Percentiles rank a stretch among this genome's conserved stretches.
Conservation (phyloP, 2,797 vertebrate genomes). For the Halcyon chelicuti region DNA sequence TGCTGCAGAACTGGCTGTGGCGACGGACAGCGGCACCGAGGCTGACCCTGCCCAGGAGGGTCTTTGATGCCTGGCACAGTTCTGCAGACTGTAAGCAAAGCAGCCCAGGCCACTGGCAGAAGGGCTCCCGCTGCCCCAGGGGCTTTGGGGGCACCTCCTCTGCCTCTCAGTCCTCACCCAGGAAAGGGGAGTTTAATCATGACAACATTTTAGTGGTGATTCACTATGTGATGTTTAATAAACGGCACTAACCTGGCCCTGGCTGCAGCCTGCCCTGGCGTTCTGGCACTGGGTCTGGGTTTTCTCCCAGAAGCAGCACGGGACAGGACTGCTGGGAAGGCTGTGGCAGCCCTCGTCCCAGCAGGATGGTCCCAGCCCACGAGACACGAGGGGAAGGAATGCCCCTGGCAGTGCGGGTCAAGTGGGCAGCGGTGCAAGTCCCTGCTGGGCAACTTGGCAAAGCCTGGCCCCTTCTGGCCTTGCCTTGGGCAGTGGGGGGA, state of each 20-base stretch:
- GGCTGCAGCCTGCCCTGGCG: neutral
- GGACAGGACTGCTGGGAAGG: neutral
- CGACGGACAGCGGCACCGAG: accelerated
- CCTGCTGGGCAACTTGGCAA: accelerated
- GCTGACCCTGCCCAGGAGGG: neutral
- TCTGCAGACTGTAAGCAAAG: neutral
- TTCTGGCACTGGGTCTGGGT: neutral
- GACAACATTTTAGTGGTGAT: slow-evolving; percentile 12
- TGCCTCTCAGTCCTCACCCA: neutral
- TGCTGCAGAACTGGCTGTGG: slow-evolving; percentile 2
- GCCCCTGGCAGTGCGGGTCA: accelerated
- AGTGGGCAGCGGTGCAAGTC: accelerated
- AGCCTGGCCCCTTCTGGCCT: neutral
- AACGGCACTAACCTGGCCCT: neutral
- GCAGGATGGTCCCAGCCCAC: neutral
- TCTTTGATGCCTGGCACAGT: neutral
- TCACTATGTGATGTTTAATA: slow-evolving; percentile 45
- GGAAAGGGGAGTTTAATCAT: slow-evolving; percentile 23
- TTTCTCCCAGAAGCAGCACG: neutral
- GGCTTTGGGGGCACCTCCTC: neutral
- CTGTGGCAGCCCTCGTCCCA: accelerated
- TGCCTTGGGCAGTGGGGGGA: accelerated
- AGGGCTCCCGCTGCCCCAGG: neutral
- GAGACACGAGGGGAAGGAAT: accelerated
- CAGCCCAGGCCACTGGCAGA: neutral